Base-by-base conservation (phyloP, 2,888 invertebrate genomes). In the Abscondita cerata region DNA sequence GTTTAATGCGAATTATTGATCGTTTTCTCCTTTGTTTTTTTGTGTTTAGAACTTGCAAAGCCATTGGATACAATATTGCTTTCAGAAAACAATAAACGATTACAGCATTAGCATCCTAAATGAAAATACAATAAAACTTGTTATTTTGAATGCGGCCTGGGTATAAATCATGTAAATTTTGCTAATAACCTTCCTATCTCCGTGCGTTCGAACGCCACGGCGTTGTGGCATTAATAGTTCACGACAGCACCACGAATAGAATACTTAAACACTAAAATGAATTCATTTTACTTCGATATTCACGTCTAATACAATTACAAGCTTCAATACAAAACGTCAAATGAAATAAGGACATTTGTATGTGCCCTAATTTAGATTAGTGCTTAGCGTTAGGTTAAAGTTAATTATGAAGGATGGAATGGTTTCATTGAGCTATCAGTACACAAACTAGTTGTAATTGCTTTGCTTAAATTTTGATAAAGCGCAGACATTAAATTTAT, bases 261-360 rank as follows among this genome's bases (percentile, higher is more conserved):
- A 71, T 71, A 69, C 68, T 68, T 67, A 68, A 71, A 64, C 60
- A 62, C 59, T 54, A 55, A 67, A 66, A 67, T 64, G 67, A 68
- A 65, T 68, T 62, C 63, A 59, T 56, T 54, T 61, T 60, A 41
- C 64, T 59, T 52, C 66, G 64, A 69, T 71, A 70, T 71, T 70
- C 71, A 70, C 69, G 70, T 71, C 71, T 68, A 66, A 61, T 67
- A 58, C 70, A 71, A 71, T 71, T 71, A 71, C 70, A 68, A 65
- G 67, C 62, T 69, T 68, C 64, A 64, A 68, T 66, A 62, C 63
- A 68, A 66, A 68, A 71, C 61, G 68, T 67, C 70, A 69, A 70
- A 68, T 68, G 67, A 68, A 71, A 71, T 71, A 68, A 69, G 68
- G 66, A 59, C 59, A 59, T 62, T 62, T 59, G 62, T 62, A 59